Evolutionary conservation across 2,113 vertebrate genomes (phyloP).

Genomic region (Sphaerodactylus townsendi): DNA sequence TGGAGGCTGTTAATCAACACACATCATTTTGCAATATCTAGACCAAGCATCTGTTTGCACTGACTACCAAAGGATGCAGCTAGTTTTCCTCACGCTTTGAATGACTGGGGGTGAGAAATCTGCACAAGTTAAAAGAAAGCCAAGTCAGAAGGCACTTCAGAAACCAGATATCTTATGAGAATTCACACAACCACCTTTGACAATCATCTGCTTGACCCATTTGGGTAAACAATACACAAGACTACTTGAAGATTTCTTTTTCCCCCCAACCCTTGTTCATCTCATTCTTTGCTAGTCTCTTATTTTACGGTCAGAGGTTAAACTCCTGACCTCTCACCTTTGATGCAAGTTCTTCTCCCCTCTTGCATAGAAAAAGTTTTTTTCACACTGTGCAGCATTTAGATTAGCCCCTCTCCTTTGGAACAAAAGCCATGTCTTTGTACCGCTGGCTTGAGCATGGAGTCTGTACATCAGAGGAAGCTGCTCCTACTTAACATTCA

Average conservation of each 20-base stretch:
- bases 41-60: background rate
- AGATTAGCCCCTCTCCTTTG: slow-evolving; percentile 86
- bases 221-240: slow-evolving; percentile 71
- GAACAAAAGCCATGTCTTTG: slow-evolving; percentile 93
- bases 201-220: slow-evolving; percentile 71
- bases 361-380: slow-evolving; percentile 84
- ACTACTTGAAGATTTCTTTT: slow-evolving; percentile 66
- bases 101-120: background rate
- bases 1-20: background rate
- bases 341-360: slow-evolving; percentile 79
- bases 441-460: slow-evolving; percentile 77
- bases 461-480: slow-evolving; percentile 87
- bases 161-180: slow-evolving; percentile 44
- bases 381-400: slow-evolving; percentile 87
- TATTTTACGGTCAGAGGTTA: slow-evolving; percentile 91
- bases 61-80: background rate
- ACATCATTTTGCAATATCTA: background rate
- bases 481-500: slow-evolving; percentile 87
- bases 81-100: slow-evolving; percentile 7
- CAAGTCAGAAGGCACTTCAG: slow-evolving; percentile 23
- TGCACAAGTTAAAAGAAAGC: background rate
- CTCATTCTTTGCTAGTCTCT: slow-evolving; percentile 63
- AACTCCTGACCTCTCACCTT: slow-evolving; percentile 95
- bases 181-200: slow-evolving; percentile 60
- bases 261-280: slow-evolving; percentile 58